phyloP scores from a whole-genome alignment of 1,140 invertebrate genomes.

The Rhyacophila brunnea region DNA sequence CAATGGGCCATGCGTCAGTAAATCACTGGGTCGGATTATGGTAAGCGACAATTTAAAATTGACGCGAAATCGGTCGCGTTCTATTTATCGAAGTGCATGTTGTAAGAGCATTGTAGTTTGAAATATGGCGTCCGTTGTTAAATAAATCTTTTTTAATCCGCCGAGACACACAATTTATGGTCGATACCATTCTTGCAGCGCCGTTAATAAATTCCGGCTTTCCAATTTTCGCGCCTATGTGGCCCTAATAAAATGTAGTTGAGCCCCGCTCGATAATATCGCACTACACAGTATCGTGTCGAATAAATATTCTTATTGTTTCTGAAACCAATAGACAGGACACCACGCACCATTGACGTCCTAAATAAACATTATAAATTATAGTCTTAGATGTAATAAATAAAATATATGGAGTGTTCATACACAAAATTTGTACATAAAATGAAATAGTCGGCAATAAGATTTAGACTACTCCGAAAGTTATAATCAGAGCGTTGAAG shows the following conservation, averaged over 20 bases:
- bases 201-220: slow-evolving; percentile 29
- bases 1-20: too few relatives aligned
- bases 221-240: slow-evolving; percentile 30
- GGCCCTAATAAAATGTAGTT: slow-evolving; percentile 27
- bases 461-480: too few relatives aligned
- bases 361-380: too few relatives aligned
- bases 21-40: too few relatives aligned
- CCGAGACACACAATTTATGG: slow-evolving; percentile 13
- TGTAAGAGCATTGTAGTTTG: neutral
- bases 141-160: slow-evolving; percentile 6
- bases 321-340: neutral
- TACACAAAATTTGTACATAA: too few relatives aligned
- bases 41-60: too few relatives aligned
- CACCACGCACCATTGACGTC: slow-evolving; percentile 1
- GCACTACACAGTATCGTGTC: slow-evolving; percentile 11
- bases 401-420: too few relatives aligned
- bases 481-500: too few relatives aligned
- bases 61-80: too few relatives aligned
- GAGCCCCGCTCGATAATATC: slow-evolving; percentile 22
- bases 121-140: neutral
- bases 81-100: neutral
- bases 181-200: slow-evolving; percentile 16
- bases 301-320: slow-evolving; percentile 26
- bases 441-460: too few relatives aligned
- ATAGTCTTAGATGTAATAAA: too few relatives aligned